Evolutionary conservation across 2,888 invertebrate genomes (phyloP), one percentile per base, ranked within the genome.

Genomic region (Melieria crassipennis): DNA sequence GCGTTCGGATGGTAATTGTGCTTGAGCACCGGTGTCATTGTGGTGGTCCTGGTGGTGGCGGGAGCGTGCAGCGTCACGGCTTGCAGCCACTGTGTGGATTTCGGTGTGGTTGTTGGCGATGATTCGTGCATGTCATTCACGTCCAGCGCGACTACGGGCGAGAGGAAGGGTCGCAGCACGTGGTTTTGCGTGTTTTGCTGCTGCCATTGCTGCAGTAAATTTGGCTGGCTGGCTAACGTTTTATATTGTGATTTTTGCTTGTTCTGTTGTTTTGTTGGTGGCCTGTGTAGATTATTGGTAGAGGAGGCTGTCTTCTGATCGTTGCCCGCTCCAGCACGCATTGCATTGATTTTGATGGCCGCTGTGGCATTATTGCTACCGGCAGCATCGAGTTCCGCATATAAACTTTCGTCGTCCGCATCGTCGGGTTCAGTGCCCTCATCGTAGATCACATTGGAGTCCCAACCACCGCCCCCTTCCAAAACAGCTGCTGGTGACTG

Each of bases 301-400:
- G 76, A 75, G 0, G 75, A 64, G 4, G 71, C 68, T 2, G 69
- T 60, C 9, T 74, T 75, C 63, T 76, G 77, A 9, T 77, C 75
- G 4, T 70, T 61, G 45, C 62, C 16, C 46, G 61, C 46, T 13
- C 65, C 45, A 43, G 42, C n/a, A 16, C 16, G 16, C 16, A 16
- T 16, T 16, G 16, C 16, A 16, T 16, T 16, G 16, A 16, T 16
- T 16, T 16, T 16, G 16, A 52, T 52, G 9, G 52, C 11, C 13
- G 52, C 9, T 52, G 7, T 50, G 46, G 30, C 58, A 3, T 4
- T 7, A 11, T n/a, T 30, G 47, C 11, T 30, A 3, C n/a, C 13
- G 62, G 47, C 48, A 57, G 30, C 63, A 9, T 45, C 57, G 13
- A 10, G 16, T 5, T 16, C 52, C 43, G 11, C 16, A 46, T 64